Conservation (phyloP, 2,797 vertebrate species). For the Takifugu ocellatus region DNA sequence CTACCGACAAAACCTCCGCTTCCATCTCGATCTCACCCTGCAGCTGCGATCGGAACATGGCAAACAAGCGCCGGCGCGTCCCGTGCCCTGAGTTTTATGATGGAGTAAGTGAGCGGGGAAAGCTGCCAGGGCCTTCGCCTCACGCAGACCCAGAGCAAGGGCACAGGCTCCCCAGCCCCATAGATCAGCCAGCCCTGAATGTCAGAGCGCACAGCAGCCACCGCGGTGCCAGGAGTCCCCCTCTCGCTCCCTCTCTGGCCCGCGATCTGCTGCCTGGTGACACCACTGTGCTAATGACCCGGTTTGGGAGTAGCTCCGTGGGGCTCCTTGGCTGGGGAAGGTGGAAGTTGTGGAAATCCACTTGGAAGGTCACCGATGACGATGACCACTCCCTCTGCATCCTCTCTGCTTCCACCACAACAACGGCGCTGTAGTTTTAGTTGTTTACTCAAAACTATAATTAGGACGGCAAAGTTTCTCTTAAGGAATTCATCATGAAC, state of each 20-base stretch:
- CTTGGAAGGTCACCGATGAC: slow-evolving; percentile 76
- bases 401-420: slow-evolving; percentile 27
- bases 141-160: slow-evolving; percentile 78
- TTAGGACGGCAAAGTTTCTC: background rate
- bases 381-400: slow-evolving; percentile 54
- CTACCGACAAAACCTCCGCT: slow-evolving; percentile 22
- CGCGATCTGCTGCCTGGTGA: slow-evolving; percentile 79
- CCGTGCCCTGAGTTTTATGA: slow-evolving; percentile 59
- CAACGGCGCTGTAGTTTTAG: background rate
- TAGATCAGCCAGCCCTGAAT: slow-evolving; percentile 83
- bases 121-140: slow-evolving; percentile 72
- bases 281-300: slow-evolving; percentile 80
- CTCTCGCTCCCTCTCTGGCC: slow-evolving; percentile 75
- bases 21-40: slow-evolving; percentile 8
- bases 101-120: slow-evolving; percentile 62
- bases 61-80: slow-evolving; percentile 21
- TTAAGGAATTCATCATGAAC: background rate
- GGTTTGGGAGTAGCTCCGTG: slow-evolving; percentile 74
- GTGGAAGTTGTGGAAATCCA: slow-evolving; percentile 77
- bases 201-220: slow-evolving; percentile 77
- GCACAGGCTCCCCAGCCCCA: slow-evolving; percentile 79
- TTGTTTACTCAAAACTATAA: background rate
- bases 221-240: slow-evolving; percentile 75
- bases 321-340: slow-evolving; percentile 78
- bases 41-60: slow-evolving; percentile 15